Evolutionary conservation across 2,888 invertebrate genomes (phyloP).

Genomic region (Brachycybe producta): DNA sequence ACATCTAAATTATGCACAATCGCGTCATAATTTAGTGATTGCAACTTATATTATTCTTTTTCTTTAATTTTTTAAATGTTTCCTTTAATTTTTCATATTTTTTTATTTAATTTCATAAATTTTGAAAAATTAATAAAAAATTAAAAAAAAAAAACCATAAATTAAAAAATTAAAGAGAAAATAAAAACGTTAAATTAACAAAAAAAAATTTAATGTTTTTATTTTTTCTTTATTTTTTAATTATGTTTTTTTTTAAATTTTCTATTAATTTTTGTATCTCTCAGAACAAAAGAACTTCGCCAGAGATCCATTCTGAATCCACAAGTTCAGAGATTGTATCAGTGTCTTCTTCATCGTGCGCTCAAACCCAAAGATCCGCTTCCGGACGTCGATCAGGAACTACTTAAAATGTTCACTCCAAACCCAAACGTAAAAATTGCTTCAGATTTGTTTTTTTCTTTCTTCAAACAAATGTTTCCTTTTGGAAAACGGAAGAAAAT

Average conservation of each 20-base stretch:
- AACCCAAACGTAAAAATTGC: slow-evolving; percentile 19
- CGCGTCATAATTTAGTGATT: too few species aligned
- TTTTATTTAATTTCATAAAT: too few species aligned
- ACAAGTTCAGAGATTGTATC: slow-evolving; percentile 41
- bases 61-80: too few species aligned
- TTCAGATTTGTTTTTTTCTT: too few species aligned
- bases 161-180: slow-evolving; percentile 34
- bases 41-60: too few species aligned
- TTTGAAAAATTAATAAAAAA: too few species aligned
- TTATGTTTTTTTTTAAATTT: slow-evolving; percentile 13
- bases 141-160: too few species aligned
- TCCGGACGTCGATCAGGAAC: slow-evolving; percentile 36
- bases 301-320: slow-evolving; percentile 43
- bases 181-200: slow-evolving; percentile 8
- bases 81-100: too few species aligned
- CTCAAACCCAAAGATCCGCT: slow-evolving; percentile 45
- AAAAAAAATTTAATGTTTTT: not conserved
- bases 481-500: too few species aligned
- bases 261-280: not conserved
- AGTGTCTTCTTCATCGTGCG: slow-evolving; percentile 47
- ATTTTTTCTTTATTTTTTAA: slow-evolving; percentile 13
- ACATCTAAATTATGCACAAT: too few species aligned
- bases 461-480: too few species aligned
- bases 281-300: slow-evolving; percentile 28
- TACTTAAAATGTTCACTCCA: not conserved